Conservation (phyloP, 2,797 vertebrate species). For the Lepilemur septentrionalis region DNA sequence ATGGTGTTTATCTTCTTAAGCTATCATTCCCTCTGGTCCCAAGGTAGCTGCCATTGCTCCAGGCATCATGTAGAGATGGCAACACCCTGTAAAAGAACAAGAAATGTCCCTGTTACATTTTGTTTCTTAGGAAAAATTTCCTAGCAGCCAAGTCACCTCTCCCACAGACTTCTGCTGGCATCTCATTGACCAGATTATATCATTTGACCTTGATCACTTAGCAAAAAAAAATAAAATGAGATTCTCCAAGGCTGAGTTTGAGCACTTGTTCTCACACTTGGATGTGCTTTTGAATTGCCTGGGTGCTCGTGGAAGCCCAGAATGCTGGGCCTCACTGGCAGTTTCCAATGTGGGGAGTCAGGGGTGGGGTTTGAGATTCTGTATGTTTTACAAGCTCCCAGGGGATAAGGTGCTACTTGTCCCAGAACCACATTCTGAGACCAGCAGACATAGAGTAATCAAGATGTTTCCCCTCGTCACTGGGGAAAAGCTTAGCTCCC, state of each 20-base stretch:
- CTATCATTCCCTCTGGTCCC: not conserved
- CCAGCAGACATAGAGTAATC: not conserved
- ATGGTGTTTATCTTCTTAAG: not conserved
- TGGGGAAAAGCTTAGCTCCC: not conserved
- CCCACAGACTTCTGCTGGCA: not conserved
- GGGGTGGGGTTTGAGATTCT: not conserved
- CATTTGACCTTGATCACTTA: not conserved
- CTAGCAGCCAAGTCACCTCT: not conserved
- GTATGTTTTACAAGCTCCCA: not conserved
- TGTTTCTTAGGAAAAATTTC: not conserved
- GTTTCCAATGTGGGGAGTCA: not conserved
- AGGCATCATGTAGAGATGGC: not conserved
- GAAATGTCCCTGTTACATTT: not conserved
- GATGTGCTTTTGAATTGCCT: not conserved
- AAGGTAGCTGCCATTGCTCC: conserved; percentile 8
- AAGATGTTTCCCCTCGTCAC: not conserved
- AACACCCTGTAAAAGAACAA: not conserved
- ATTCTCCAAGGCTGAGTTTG: not conserved
- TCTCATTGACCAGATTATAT: not conserved
- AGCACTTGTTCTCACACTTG: not conserved
- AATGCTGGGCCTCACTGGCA: not conserved
- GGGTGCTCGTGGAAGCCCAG: not conserved
- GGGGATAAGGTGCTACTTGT: not conserved
- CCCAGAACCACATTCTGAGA: not conserved
- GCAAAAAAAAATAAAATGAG: not conserved